Evolutionary conservation across 2,888 invertebrate species (phyloP).

Genomic region (Chaetoderma sp.): DNA sequence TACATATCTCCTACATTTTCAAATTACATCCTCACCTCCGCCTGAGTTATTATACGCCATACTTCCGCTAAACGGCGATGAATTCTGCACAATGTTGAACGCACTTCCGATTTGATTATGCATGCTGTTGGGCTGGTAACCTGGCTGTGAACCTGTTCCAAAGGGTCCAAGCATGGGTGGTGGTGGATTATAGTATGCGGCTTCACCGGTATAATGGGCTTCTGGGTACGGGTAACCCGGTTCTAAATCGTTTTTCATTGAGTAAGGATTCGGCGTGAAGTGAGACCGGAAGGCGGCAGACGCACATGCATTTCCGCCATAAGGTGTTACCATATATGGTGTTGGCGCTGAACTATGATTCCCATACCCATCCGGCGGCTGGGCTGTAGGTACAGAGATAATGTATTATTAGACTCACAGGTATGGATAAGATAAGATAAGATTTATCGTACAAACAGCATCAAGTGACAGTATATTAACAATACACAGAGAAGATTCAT

Average conservation of each 20-base stretch:
- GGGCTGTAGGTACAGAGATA: no score
- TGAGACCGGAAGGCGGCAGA: conserved; percentile 44
- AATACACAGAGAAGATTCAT: no score
- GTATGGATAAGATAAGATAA: no score
- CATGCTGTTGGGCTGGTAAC: conserved; percentile 36
- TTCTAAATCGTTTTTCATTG: conserved; percentile 49
- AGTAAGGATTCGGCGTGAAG: conserved; percentile 42
- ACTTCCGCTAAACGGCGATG: conserved; percentile 28
- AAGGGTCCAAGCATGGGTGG: conserved; percentile 25
- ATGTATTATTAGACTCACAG: no score
- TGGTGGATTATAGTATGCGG: conserved; percentile 31
- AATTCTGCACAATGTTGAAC: conserved; percentile 59
- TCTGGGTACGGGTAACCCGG: conserved; percentile 39
- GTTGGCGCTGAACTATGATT: no score
- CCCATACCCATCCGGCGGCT: no score
- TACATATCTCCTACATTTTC: no score
- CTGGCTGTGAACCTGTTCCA: conserved; percentile 28
- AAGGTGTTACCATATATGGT: no score
- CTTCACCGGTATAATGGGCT: conserved; percentile 25
- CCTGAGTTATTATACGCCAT: no score
- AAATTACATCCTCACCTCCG: no score
- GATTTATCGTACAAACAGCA: no score
- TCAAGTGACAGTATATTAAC: no score
- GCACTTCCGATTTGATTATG: conserved; percentile 53
- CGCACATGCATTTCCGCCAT: conserved; percentile 33